phyloP scores from a whole-genome alignment of 2,113 vertebrate genomes.

The Patagioenas fasciata region DNA sequence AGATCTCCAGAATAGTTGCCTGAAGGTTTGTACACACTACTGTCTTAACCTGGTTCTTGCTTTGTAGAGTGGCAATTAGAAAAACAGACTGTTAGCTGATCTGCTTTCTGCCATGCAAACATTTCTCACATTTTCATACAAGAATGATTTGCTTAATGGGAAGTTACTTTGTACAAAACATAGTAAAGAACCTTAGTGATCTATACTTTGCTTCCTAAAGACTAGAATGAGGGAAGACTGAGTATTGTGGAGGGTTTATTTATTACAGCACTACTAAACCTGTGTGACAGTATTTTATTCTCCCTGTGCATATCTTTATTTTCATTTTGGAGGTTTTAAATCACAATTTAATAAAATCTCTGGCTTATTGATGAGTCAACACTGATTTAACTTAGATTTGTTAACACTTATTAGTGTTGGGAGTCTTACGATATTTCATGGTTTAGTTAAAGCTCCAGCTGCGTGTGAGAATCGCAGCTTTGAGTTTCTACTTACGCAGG shows the following conservation, averaged over 20 bases:
- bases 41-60: background rate
- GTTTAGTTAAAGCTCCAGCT: background rate
- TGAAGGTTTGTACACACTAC: background rate
- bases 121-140: background rate
- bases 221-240: background rate
- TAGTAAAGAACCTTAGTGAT: background rate
- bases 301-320: background rate
- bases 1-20: background rate
- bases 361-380: background rate
- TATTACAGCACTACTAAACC: background rate
- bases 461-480: background rate
- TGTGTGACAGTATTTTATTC: background rate
- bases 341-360: background rate
- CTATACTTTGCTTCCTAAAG: background rate
- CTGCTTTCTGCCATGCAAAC: background rate
- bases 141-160: background rate
- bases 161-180: background rate
- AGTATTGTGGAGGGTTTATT: background rate
- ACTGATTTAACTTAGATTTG: background rate
- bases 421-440: background rate
- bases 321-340: background rate
- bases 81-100: background rate
- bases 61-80: background rate
- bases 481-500: background rate
- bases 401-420: background rate